Evolutionary conservation across 2,888 invertebrate genomes (phyloP), one percentile per base, ranked within the genome.

Genomic region (Tenthredo notha): DNA sequence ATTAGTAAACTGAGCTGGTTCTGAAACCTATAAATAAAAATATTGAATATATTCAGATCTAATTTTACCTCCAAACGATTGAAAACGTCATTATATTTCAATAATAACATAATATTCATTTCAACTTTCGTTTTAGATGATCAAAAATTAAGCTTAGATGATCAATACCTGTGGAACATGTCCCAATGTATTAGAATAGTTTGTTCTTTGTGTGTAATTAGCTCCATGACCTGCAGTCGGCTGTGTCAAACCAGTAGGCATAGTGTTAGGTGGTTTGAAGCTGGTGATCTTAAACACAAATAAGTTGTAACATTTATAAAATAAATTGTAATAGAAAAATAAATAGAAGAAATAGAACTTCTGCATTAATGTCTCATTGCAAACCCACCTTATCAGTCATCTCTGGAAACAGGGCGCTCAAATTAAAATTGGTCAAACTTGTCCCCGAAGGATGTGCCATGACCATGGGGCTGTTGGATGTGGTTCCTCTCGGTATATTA

Each of bases 331-430:
- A 80, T 37, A 29, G 47, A 87, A 74, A 54, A 74, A 54, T n/a
- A n/a, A n/a, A n/a, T n/a, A 82, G 54, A 10, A 21, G 2, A 15
- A 61, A 2, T 25, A 47, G 29, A 15, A 29, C 77, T 18, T 21
- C 21, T 12, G 47, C 67, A 18, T 47, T 61, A 47, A 47, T 77
- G n/a, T 47, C 50, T 75, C 15, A 58, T 25, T 61, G 21, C 21
- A 37, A 61, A 50, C 18, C 21, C 58, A 94, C 94, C 92, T 95
- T 95, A 85, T 95, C 95, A 91, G 97, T 97, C 88, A 97, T 97
- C 94, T 97, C 97, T 1, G 97, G 97, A 92, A 97, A 97, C 90
- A 97, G 97, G 0, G 97, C 96, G 90, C 97, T 97, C 67, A 97
- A 94, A 93, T 97, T 97, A 91, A 97, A 97, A 92, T 97, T 97